These are phyloP conservation scores for Hylia prasina DNA, from an alignment of 2,113 vertebrate genomes.

Conservation along the genomic window DNA sequence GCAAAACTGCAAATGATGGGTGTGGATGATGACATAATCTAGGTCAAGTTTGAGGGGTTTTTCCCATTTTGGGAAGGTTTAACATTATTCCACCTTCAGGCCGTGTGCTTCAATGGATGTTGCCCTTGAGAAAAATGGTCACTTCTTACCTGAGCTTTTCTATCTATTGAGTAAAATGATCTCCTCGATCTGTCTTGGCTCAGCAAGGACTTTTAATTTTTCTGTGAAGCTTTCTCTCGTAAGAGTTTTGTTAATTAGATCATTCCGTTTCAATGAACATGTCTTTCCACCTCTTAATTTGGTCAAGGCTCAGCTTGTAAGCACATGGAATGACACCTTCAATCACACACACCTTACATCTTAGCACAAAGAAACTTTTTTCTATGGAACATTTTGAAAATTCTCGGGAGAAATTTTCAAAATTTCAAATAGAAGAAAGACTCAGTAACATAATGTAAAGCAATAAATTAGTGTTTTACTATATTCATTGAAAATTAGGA, in stretches of 20 bases:
- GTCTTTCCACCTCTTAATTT: background rate
- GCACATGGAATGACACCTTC: background rate
- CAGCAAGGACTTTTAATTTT: background rate
- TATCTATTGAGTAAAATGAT: background rate
- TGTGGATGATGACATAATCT: background rate
- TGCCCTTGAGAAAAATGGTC: background rate
- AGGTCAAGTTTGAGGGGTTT: accelerated
- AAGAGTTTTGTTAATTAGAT: background rate
- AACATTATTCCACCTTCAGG: background rate
- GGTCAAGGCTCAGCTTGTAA: background rate
- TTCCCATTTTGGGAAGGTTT: background rate
- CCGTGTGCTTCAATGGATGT: background rate
- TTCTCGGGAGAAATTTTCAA: background rate
- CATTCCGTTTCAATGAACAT: background rate
- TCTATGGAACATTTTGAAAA: background rate
- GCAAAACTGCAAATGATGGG: background rate
- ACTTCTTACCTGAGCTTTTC: background rate
- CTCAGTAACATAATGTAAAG: background rate
- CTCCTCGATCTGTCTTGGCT: background rate
- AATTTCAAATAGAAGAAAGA: background rate
- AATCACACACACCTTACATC: background rate
- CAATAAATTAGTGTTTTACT: background rate
- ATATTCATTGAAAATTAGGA: background rate
- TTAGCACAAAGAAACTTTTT: background rate
- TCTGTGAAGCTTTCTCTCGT: background rate